Base-by-base conservation (phyloP, 2,797 vertebrate species). In the Enteromius thamalakanensis region DNA sequence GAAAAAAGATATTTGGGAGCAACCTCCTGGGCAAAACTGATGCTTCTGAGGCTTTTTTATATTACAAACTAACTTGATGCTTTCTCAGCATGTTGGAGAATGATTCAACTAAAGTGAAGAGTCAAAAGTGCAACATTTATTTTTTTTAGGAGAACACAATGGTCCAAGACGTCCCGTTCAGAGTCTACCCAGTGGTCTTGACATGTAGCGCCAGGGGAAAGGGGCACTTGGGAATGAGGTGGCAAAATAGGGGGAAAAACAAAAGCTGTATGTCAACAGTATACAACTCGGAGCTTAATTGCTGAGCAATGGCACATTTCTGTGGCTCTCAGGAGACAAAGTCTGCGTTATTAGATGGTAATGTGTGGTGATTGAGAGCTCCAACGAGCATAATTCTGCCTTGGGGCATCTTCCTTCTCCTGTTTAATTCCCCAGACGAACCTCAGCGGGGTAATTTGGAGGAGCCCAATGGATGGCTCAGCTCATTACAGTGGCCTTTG, bases 371-470 rank as follows among this genome's bases (percentile, higher is more conserved):
- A 93, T 90, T 89, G 91, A 92, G 89, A 87, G 89, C 84, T 89
- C 91, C 89, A 88, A 91, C 91, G 85, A 91, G 90, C 89, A 88
- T 89, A 88, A 91, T 90, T 90, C 84, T 88, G 91, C 91, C 90
- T 76, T 55, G 19, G 88, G 92, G 87, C 76, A 49, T 87, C 88
- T 71, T 90, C 84, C 81, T 87, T 86, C 84, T 32, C 85, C 79
- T 0, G 72, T 83, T 85, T 84, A 85, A 87, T 87, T 72, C 86
- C 87, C 83, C 42, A 58, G 79, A 65, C 60, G 83, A 77, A 76
- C 88, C 91, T 90, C 72, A 0, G 47, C 14, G 72, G 87, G 80
- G 86, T 91, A 89, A 90, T 92, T 91, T 91, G 89, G 85, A 88
- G 84, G 64, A 8, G 81, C 82, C 86, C 79, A 83, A 85, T 84